Evolutionary conservation across 2,888 invertebrate genomes (phyloP), one percentile per base, ranked within the genome.

Genomic region (Chironomus tentans): DNA sequence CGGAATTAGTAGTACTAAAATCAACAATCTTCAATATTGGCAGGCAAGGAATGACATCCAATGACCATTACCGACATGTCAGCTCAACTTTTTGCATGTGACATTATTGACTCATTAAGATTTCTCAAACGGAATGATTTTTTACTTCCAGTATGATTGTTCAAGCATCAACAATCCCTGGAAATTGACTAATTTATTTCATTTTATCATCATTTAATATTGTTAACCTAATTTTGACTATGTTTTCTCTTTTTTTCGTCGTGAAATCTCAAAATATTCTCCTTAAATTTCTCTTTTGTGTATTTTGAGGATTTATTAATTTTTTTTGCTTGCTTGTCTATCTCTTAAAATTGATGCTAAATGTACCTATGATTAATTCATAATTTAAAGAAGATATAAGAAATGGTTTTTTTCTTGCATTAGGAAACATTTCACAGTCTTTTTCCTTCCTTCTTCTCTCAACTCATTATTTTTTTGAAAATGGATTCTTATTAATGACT

Each of bases 121-220:
- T 38, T 38, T 38, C 38, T 38, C 38, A 38, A 38, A 38, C 38
- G 74, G 74, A 74, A 74, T 74, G 74, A 62, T 65, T 72, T n/a
- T 74, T 74, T 74, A 74, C 68, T 74, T 74, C 68, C 74, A 62
- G 62, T 7, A 46, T 15, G 61, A n/a, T 61, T 21, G 7, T 56
- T 24, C 56, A 46, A 62, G 18, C 46, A 24, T 13, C 10, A 65
- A 65, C 18, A 50, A 46, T 74, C 47, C 13, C 65, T 24, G 61
- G 74, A 61, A 74, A 74, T 73, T 73, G 72, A 73, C 72, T 73
- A 73, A 73, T 73, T 73, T n/a, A n/a, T n/a, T 24, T 47, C 7
- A 47, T 70, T 48, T 4, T n/a, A 48, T 70, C 47, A 15, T 38
- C 38, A 10, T 38, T 38, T 10, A 38, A 38, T 38, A 38, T 38